phyloP scores from a whole-genome alignment of 1,140 invertebrate species.

The Lucilia cuprina region DNA sequence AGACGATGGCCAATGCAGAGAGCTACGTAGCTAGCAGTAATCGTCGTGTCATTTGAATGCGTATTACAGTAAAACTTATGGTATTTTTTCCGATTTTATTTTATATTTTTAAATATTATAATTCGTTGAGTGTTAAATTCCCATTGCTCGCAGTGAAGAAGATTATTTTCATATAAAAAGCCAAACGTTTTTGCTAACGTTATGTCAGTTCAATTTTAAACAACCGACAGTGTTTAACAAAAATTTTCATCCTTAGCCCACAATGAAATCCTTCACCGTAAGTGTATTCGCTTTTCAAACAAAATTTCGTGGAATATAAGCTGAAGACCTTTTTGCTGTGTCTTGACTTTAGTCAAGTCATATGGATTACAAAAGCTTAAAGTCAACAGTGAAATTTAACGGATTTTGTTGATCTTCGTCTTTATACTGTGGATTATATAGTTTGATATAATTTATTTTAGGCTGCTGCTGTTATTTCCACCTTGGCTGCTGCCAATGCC shows the following conservation, averaged over 20 bases:
- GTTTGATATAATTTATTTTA: slow-evolving; percentile 24
- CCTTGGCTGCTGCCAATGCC: slow-evolving; percentile 55
- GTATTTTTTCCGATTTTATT: neutral
- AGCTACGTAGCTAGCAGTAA: neutral
- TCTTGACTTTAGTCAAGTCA: neutral
- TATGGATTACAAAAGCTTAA: neutral
- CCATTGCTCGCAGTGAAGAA: neutral
- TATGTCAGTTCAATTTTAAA: slow-evolving; percentile 62
- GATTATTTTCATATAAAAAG: slow-evolving; percentile 54
- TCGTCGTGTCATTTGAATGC: neutral
- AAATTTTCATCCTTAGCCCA: slow-evolving; percentile 51
- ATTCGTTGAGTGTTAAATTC: neutral
- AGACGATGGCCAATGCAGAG: neutral
- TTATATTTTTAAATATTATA: neutral
- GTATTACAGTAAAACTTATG: neutral
- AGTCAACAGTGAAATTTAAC: neutral
- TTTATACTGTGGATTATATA: neutral
- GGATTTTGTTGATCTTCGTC: neutral
- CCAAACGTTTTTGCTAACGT: slow-evolving; percentile 48
- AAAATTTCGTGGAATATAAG: neutral
- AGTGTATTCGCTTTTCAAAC: slow-evolving; percentile 46
- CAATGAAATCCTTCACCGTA: slow-evolving; percentile 62
- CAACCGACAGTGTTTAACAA: slow-evolving; percentile 59
- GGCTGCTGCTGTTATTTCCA: slow-evolving; percentile 60
- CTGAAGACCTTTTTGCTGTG: neutral